Conservation (phyloP, 2,113 vertebrate species). For the Lontra canadensis region DNA sequence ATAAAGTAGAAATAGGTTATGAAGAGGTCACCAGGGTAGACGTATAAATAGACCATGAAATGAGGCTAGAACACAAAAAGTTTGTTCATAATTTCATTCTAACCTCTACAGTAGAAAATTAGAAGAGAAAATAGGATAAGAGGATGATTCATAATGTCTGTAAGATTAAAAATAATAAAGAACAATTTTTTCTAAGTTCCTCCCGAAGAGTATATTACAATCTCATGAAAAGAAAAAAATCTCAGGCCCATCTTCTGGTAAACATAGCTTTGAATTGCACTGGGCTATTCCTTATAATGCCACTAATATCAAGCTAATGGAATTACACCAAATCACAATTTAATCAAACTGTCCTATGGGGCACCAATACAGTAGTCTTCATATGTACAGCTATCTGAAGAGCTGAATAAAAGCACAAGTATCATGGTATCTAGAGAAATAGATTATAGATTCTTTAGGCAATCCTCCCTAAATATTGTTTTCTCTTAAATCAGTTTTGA, state of each 20-base stretch:
- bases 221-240: not conserved
- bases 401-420: not conserved
- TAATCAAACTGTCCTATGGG: not conserved
- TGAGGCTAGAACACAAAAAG: not conserved
- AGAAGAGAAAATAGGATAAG: not conserved
- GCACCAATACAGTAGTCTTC: not conserved
- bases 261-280: not conserved
- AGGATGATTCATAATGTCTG: not conserved
- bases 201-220: not conserved
- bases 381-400: not conserved
- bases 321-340: not conserved
- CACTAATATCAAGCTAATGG: not conserved
- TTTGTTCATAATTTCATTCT: not conserved
- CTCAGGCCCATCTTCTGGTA: not conserved
- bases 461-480: not conserved
- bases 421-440: not conserved
- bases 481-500: slow-evolving; percentile 2
- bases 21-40: not conserved
- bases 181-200: not conserved
- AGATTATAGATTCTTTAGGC: not conserved
- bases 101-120: not conserved
- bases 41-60: not conserved
- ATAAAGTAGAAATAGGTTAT: not conserved
- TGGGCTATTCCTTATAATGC: not conserved
- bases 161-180: not conserved